Conservation (phyloP, 2,113 vertebrate genomes). For the Scatophagus argus region DNA sequence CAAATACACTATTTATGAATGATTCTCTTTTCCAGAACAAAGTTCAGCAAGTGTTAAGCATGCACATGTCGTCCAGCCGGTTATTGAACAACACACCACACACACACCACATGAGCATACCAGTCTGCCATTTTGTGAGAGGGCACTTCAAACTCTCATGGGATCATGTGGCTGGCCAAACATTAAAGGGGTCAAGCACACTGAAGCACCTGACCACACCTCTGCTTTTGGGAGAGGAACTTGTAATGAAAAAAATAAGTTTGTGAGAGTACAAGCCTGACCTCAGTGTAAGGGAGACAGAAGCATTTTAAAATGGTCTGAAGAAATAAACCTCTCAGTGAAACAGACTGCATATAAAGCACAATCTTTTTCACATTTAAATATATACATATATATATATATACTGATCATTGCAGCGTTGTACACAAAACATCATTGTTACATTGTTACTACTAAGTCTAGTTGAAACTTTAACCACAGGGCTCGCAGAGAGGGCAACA, state of each 20-base stretch:
- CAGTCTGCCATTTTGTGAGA: constrained; percentile 20
- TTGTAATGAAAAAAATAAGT: background rate
- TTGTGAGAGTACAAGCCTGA: background rate
- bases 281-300: background rate
- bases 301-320: background rate
- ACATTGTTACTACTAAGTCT: no score
- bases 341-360: no score
- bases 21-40: background rate
- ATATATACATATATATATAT: no score
- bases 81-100: background rate
- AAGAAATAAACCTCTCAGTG: no score
- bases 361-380: no score
- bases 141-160: background rate
- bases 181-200: background rate
- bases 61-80: background rate
- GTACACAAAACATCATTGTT: no score
- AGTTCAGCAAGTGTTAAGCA: no score
- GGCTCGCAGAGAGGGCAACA: background rate
- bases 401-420: no score
- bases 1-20: background rate
- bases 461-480: no score
- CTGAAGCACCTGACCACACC: background rate
- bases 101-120: constrained; percentile 11
- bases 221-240: background rate
- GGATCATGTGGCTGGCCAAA: background rate